Base-by-base conservation (phyloP, 2,888 invertebrate genomes). In the Trichogramma dendrolimi region DNA sequence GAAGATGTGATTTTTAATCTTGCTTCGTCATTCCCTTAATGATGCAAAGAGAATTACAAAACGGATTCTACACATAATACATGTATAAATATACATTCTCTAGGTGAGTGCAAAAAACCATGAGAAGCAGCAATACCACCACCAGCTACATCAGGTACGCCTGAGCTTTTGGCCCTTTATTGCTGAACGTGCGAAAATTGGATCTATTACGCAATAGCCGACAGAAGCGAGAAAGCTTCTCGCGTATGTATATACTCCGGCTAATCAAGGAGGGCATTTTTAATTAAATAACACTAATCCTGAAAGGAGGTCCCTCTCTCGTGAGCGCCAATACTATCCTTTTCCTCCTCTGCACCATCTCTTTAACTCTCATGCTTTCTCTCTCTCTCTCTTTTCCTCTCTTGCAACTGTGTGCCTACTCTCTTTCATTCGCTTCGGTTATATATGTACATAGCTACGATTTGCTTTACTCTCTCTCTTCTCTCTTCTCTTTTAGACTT, bases 401-500 rank as follows among this genome's bases (percentile, higher is more conserved):
- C 55, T 57, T 8, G 50, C 38, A 56, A 60, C 61, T 61, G 59
- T 65, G 62, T 62, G 61, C 66, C 56, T 63, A 27, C 65, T 58
- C 51, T 46, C 27, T 27, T 27, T 27, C 27, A 27, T 3, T 27
- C 27, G 27, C 27, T 27, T 27, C 27, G 27, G 27, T 27, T 27
- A 27, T 27, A 27, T 27, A 27, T 27, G 27, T 27, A 27, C 38
- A 40, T 41, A 40, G 14, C 44, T 10, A 14, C 11, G 50, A 14
- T 41, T 50, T 40, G 55, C 57, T 62, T 57, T 44, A n/a, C 59
- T 44, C 44, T 10, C 27, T 57, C 27, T n/a, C n/a, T n/a, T n/a
- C n/a, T n/a, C n/a, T n/a, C n/a, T 81, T 81, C 82, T 83, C 82
- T 82, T 82, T 82, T 81, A 80, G 83, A 82, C 84, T 85, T 85